phyloP scores from a whole-genome alignment of 2,113 vertebrate genomes.

The Alectura lathami region DNA sequence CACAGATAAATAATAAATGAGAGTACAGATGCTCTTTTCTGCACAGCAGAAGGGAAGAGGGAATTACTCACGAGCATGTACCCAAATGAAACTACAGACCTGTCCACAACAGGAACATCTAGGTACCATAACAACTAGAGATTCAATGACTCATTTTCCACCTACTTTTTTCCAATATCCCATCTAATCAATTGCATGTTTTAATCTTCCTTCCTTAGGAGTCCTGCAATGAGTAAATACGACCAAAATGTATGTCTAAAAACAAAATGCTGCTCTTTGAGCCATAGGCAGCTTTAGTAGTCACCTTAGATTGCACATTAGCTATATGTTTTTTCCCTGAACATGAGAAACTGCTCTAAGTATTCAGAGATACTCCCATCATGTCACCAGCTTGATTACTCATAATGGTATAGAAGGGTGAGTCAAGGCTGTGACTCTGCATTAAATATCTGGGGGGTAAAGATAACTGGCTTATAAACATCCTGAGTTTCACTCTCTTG shows the following conservation, averaged over 20 bases:
- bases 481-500: background rate
- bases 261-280: background rate
- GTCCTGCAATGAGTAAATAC: background rate
- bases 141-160: conserved; percentile 16
- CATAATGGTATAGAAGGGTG: background rate
- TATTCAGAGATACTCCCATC: background rate
- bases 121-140: background rate
- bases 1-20: conserved; percentile 75
- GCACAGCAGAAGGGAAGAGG: conserved; percentile 18
- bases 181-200: background rate
- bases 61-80: conserved; percentile 14
- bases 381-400: background rate
- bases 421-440: background rate
- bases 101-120: conserved; percentile 4
- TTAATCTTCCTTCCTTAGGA: background rate
- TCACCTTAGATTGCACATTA: background rate
- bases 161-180: background rate
- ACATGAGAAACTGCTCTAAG: background rate
- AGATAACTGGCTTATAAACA: conserved; percentile 42
- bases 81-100: background rate
- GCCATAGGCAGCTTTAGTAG: background rate
- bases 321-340: background rate
- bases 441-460: background rate
- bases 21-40: conserved; percentile 65
- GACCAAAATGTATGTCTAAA: background rate